Conservation (phyloP, 2,888 invertebrate species). For the Tigriopus californicus region DNA sequence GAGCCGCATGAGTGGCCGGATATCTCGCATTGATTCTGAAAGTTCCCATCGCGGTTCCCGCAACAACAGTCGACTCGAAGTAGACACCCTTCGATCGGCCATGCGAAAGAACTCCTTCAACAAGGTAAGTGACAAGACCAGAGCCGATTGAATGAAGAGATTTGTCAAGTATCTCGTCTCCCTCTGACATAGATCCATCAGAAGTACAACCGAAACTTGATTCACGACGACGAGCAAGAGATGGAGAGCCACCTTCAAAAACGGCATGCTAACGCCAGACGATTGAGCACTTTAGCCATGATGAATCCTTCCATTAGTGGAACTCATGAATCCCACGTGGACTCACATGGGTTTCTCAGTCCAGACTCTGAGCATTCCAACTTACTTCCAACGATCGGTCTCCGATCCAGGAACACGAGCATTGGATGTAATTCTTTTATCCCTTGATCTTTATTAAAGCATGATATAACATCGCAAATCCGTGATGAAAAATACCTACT, state of each 20-base stretch:
- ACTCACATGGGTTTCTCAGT: no score
- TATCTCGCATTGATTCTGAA: conserved; percentile 8
- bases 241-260: conserved; percentile 21
- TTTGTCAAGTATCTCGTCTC: conserved; percentile 10
- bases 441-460: no score
- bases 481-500: no score
- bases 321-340: no score
- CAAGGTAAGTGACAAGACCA: conserved; percentile 21
- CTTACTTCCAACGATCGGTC: no score
- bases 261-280: conserved; percentile 21
- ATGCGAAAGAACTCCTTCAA: conserved; percentile 22
- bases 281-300: conserved; percentile 21
- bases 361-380: no score
- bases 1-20: conserved; percentile 8
- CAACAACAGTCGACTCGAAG: conserved; percentile 12
- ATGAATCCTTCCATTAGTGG: not conserved
- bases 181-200: conserved; percentile 21
- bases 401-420: no score
- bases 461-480: no score
- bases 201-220: conserved; percentile 23
- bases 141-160: no score
- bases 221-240: conserved; percentile 22
- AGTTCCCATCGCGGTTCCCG: not conserved
- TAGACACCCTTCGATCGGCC: conserved; percentile 20
- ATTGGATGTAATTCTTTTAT: no score